A percentile compares a stretch with the other conserved stretches of the same genome.
phyloP scores from a whole-genome alignment of 2,797 vertebrate genomes.

The Pangasius djambal region DNA sequence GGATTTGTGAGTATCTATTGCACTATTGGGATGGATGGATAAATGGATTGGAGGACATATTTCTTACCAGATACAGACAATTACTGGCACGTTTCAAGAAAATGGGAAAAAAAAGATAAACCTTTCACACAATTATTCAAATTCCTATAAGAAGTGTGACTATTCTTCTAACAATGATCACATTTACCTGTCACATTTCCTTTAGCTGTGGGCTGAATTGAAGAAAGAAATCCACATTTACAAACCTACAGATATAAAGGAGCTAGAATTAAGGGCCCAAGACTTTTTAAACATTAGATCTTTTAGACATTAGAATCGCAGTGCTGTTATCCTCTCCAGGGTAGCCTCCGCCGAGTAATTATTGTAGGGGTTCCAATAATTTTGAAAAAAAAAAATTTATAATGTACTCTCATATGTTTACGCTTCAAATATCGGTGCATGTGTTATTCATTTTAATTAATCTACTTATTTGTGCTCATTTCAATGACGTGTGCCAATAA shows the following conservation, averaged over 20 bases:
- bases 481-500: background rate
- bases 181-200: background rate
- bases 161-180: background rate
- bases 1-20: constrained; percentile 83
- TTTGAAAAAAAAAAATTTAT: background rate
- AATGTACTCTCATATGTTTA: background rate
- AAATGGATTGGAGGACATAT: background rate
- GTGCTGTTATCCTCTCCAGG: background rate
- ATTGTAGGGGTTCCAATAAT: background rate
- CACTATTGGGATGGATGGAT: background rate
- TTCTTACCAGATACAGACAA: background rate
- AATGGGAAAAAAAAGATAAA: background rate
- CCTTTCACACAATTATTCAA: background rate
- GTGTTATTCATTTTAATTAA: background rate
- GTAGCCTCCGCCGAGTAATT: background rate
- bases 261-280: no score
- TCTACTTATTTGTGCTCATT: background rate
- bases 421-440: background rate
- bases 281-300: background rate
- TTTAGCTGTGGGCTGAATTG: background rate
- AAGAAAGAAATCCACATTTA: no score
- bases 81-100: background rate
- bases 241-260: background rate
- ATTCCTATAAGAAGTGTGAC: background rate
- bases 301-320: background rate